These are phyloP conservation scores for Macrotis lagotis DNA, from an alignment of 2,113 vertebrate genomes.

Conservation along the genomic window DNA sequence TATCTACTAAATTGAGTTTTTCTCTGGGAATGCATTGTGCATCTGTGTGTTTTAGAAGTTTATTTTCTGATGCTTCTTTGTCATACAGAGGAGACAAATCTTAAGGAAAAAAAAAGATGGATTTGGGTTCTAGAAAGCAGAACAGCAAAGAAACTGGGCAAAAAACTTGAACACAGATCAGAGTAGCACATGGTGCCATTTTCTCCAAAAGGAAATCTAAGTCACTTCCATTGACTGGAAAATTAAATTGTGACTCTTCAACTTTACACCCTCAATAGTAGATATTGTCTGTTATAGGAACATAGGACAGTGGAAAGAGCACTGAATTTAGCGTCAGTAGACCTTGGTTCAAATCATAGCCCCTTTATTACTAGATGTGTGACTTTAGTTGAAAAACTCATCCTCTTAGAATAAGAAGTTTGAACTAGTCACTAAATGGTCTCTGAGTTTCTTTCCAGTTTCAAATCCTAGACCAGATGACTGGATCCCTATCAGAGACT, in stretches of 20 bases:
- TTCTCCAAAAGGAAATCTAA: neutral
- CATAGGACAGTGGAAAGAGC: neutral
- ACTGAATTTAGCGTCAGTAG: neutral
- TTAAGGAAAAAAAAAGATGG: neutral
- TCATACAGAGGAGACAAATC: too few relatives aligned
- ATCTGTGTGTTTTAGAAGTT: too few relatives aligned
- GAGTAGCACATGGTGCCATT: neutral
- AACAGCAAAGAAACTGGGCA: neutral
- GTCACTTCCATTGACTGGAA: neutral
- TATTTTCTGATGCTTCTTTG: too few relatives aligned
- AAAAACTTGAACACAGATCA: neutral
- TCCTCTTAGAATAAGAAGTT: neutral
- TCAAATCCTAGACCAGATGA: neutral
- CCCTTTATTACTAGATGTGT: neutral
- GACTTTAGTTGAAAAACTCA: neutral
- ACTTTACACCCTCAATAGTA: neutral
- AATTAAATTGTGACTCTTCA: neutral
- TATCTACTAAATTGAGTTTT: too few relatives aligned
- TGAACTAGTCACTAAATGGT: neutral
- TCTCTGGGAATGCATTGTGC: too few relatives aligned
- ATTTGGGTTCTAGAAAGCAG: neutral
- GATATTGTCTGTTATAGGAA: neutral
- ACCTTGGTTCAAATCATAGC: too few relatives aligned
- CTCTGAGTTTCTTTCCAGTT: neutral
- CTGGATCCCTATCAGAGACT: neutral